Evolutionary conservation across 92 coral and sea anemone species (phyloP).

Genomic region (Epizoanthus rinbou): DNA sequence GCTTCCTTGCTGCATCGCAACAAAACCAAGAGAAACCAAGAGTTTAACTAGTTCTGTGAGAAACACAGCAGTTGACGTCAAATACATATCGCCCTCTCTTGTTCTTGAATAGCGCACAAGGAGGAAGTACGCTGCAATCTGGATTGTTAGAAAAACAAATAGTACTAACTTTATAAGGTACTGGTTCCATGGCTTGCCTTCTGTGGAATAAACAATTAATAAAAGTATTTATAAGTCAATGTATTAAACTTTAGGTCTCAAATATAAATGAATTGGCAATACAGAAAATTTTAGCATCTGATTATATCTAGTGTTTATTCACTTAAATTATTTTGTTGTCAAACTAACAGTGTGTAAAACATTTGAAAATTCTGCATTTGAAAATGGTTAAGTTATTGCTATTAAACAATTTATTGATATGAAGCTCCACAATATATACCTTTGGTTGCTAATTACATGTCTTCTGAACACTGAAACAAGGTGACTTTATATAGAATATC

Average conservation of each 20-base stretch:
- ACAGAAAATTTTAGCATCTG: too few species aligned
- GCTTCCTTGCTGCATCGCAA: constrained; percentile 59
- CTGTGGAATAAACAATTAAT: neutral
- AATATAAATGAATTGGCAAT: too few species aligned
- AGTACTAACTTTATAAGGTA: constrained; percentile 21
- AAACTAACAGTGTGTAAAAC: too few species aligned
- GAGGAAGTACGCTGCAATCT: constrained; percentile 76
- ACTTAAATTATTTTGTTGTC: too few species aligned
- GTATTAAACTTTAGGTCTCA: neutral
- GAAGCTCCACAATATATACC: too few species aligned
- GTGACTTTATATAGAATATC: too few species aligned
- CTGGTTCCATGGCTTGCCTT: neutral
- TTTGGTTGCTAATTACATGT: too few species aligned
- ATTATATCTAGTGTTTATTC: too few species aligned
- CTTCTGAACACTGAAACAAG: too few species aligned
- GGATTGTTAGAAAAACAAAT: constrained; percentile 65
- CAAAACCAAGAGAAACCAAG: constrained; percentile 53
- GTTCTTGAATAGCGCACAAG: constrained; percentile 76
- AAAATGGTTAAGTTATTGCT: too few species aligned
- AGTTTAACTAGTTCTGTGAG: constrained; percentile 67
- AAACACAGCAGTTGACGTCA: constrained; percentile 78
- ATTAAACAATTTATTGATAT: too few species aligned
- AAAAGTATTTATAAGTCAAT: neutral
- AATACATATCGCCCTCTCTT: constrained; percentile 67
- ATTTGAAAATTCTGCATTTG: too few species aligned